Percentiles rank a stretch among this genome's conserved stretches.
Evolutionary conservation across 2,797 vertebrate species (phyloP).

Genomic region (Acrocephalus scirpaceus): DNA sequence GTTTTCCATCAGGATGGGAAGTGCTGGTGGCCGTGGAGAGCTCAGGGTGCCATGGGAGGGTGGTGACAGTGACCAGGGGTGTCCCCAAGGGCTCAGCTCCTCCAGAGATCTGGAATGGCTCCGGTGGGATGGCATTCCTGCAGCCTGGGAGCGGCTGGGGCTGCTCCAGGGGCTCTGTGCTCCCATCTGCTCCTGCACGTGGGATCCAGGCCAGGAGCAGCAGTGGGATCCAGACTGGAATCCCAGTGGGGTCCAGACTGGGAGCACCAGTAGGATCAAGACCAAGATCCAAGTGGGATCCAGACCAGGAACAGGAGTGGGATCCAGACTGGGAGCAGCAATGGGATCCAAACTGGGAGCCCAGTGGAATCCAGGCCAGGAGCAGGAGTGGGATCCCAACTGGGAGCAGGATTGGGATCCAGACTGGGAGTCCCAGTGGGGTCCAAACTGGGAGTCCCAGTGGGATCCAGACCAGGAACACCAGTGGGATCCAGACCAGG

Average conservation of each 20-base stretch:
- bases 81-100: neutral
- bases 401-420: neutral
- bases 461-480: neutral
- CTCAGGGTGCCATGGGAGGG: fast-evolving
- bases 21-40: fast-evolving
- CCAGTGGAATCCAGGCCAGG: neutral
- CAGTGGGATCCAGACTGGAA: too few species aligned
- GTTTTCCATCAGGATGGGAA: neutral
- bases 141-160: neutral
- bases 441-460: fast-evolving
- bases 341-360: too few species aligned
- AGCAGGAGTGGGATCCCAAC: neutral
- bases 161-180: fast-evolving
- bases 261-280: neutral
- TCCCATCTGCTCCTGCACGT: neutral
- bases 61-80: neutral
- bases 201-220: neutral
- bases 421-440: neutral
- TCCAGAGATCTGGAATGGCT: neutral
- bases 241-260: too few species aligned
- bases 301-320: neutral
- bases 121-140: neutral
- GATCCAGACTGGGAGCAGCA: too few species aligned
- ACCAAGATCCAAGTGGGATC: too few species aligned
- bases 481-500: fast-evolving